Conservation (phyloP, 2,888 invertebrate genomes). For the Agriopis marginaria region DNA sequence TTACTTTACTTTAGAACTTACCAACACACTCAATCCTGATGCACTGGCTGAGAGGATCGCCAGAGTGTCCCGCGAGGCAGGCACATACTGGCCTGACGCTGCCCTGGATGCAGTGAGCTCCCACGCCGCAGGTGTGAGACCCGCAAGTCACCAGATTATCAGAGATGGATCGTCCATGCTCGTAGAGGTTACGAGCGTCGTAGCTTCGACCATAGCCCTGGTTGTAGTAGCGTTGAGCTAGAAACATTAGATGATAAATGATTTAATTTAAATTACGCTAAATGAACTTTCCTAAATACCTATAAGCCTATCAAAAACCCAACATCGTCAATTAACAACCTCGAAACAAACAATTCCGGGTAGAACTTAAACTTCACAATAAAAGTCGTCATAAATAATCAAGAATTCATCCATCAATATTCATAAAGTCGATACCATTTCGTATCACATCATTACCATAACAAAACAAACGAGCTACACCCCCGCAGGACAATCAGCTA, state of each 20-base stretch:
- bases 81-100: slow-evolving; percentile 93
- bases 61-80: slow-evolving; percentile 92
- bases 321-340: neutral
- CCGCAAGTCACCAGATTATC: slow-evolving; percentile 83
- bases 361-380: slow-evolving; percentile 21
- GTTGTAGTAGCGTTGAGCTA: slow-evolving; percentile 75
- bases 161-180: slow-evolving; percentile 78
- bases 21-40: slow-evolving; percentile 91
- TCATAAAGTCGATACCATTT: slow-evolving; percentile 26
- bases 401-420: slow-evolving; percentile 30
- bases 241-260: neutral
- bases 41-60: slow-evolving; percentile 92
- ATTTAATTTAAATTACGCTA: too few relatives aligned
- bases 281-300: too few relatives aligned
- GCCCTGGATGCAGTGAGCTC: slow-evolving; percentile 88
- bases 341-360: slow-evolving; percentile 39
- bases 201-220: slow-evolving; percentile 64
- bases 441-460: slow-evolving; percentile 34
- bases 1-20: slow-evolving; percentile 74
- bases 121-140: slow-evolving; percentile 88
- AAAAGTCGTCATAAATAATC: slow-evolving; percentile 23
- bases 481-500: slow-evolving; percentile 45
- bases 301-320: too few relatives aligned
- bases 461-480: slow-evolving; percentile 46
- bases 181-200: slow-evolving; percentile 73